Base-by-base conservation (phyloP, 2,888 invertebrate genomes). In the Eucriotettix oculatus region DNA sequence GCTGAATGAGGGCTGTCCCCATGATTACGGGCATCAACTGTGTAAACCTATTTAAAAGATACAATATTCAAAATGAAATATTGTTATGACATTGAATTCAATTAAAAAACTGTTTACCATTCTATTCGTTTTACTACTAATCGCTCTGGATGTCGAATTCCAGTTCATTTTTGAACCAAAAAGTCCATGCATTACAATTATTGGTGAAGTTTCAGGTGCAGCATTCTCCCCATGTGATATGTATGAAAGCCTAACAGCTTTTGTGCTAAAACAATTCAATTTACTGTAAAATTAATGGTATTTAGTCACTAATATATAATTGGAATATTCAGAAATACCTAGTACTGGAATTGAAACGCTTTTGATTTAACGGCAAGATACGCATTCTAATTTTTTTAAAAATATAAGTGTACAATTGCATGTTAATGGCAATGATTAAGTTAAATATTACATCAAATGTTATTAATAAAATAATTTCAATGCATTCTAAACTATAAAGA, bases 21-120 rank as follows among this genome's bases (percentile, higher is more conserved):
- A 74, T 98, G 98, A 75, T 98, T 97, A 70, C 97, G 79, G 10
- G 90, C 87, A 75, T 98, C 98, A 43, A 95, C 79, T 10, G 87
- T 79, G 63, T 90, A 80, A 0, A 93, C 76, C 82, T 84, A 64
- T 16, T 67, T 61, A 16, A 10, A 41, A 41, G 14, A 54, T 16
- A 42, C 40, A 56, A 41, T 16, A 16, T 16, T 10, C 14, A 10
- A 56, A 42, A 9, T 42, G 16, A 11, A 56, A 14, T 16, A 42
- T 14, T 9, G 16, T 48, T 5, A 48, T 9, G 5, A 64, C 59
- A 61, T 56, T 53, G 42, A 55, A 14, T 57, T 16, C 41, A 52
- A 16, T 54, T 52, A 9, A 55, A 52, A 56, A 14, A 60, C 41
- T n/a, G 41, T 14, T 44, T 75, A 79, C 88, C 71, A 79, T 78